Conservation (phyloP, 2,113 vertebrate genomes). For the Phoxinus phoxinus region DNA sequence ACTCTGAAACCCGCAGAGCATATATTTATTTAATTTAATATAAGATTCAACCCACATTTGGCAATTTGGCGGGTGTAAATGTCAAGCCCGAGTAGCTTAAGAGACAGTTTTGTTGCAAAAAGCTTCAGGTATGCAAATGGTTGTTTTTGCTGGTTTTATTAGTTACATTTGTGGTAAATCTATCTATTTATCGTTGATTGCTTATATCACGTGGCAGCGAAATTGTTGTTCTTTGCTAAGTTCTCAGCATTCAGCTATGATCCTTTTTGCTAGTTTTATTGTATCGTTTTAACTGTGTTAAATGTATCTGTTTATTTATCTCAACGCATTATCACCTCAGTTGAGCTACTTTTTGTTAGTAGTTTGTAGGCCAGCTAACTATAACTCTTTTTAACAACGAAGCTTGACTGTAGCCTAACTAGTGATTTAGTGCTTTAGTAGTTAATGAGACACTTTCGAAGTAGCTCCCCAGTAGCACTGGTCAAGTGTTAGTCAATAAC, state of each 20-base stretch:
- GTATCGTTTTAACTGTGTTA: neutral
- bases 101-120: neutral
- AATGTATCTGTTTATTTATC: neutral
- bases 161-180: no score
- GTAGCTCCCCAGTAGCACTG: neutral
- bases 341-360: neutral
- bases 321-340: neutral
- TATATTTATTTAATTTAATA: no score
- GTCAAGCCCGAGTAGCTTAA: no score
- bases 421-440: no score
- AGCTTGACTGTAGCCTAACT: neutral
- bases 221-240: neutral
- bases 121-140: neutral
- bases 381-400: neutral
- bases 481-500: neutral
- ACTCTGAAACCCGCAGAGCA: no score
- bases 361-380: neutral
- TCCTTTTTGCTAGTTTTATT: neutral
- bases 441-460: neutral
- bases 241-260: neutral
- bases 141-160: neutral
- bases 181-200: no score
- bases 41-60: no score
- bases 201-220: neutral
- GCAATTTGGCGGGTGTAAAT: no score